These are phyloP conservation scores for Trisateles emortualis DNA, from an alignment of 2,888 invertebrate genomes.

Conservation along the genomic window DNA sequence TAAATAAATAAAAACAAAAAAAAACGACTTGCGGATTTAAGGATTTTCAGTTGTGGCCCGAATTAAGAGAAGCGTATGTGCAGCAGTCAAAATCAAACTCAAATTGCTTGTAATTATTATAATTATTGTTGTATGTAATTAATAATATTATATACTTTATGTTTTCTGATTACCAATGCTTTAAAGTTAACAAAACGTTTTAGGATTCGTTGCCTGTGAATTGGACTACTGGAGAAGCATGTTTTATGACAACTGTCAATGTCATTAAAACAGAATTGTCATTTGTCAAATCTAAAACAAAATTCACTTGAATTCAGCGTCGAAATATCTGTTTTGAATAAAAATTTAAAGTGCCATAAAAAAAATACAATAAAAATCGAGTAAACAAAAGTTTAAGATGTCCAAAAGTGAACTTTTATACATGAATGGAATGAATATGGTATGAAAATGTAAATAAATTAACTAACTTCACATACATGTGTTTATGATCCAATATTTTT, in stretches of 20 bases:
- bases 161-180: no score
- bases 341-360: conserved; percentile 28
- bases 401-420: conserved; percentile 62
- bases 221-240: background rate
- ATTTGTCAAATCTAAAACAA: conserved; percentile 20
- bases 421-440: conserved; percentile 63
- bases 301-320: conserved; percentile 19
- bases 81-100: no score
- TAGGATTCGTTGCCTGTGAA: no score
- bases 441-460: conserved; percentile 26
- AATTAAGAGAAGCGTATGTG: no score
- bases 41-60: no score
- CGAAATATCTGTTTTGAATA: conserved; percentile 12
- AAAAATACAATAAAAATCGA: conserved; percentile 19
- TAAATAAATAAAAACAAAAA: no score
- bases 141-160: no score
- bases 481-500: background rate
- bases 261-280: background rate
- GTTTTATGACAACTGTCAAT: background rate
- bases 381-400: conserved; percentile 48
- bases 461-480: background rate
- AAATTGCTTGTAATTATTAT: no score
- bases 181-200: background rate
- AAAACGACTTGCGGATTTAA: no score
- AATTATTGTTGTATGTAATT: no score